Evolutionary conservation across 2,888 invertebrate species (phyloP), one percentile per base, ranked within the genome.

Genomic region (Drosophila algonquin): DNA sequence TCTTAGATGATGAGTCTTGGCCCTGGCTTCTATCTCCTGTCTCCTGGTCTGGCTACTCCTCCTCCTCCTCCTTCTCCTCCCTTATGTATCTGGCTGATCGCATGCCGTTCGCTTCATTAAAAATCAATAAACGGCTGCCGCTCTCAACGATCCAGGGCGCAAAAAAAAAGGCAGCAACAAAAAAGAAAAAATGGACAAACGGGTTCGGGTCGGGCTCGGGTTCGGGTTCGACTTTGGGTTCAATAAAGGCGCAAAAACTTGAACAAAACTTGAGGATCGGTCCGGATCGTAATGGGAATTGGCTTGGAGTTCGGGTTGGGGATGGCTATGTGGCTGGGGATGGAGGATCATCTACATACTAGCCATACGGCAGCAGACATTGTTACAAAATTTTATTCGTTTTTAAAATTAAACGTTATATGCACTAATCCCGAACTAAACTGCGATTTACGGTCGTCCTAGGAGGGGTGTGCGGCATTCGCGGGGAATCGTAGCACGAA

Each of bases 51-150:
- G 21, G 12, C 14, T 14, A 4, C 9, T 27, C 35, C 62, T 68
- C 62, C 6, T 68, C 62, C 6, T 27, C 35, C 62, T 68, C 62
- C 59, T 73, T 21, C 18, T 18, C 18, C 18, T 18, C 12, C 14
- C 24, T 6, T 44, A 1, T 40, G 9, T 27, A 44, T 47, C 14
- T 60, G 21, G 8, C 18, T 10, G 78, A 80, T 79, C 79, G 75
- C 63, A 73, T 85, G 79, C 75, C 76, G 76, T 76, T 77, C 74
- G 87, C 76, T 90, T 90, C 90, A 90, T 90, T 90, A 90, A 90
- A 89, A 90, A 90, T 90, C 90, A 90, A 90, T 90, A 90, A 90
- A 89, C 82, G 79, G 75, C 69, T 64, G 85, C 79, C 79, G 67
- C 61, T 40, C 60, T 21, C 10, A 40, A 40, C 40, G 40, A 6